Percentiles rank a stretch among this genome's conserved stretches.
These are phyloP conservation scores for Rousettus madagascariensis DNA, from an alignment of 2,797 vertebrate genomes.

Conservation along the genomic window DNA sequence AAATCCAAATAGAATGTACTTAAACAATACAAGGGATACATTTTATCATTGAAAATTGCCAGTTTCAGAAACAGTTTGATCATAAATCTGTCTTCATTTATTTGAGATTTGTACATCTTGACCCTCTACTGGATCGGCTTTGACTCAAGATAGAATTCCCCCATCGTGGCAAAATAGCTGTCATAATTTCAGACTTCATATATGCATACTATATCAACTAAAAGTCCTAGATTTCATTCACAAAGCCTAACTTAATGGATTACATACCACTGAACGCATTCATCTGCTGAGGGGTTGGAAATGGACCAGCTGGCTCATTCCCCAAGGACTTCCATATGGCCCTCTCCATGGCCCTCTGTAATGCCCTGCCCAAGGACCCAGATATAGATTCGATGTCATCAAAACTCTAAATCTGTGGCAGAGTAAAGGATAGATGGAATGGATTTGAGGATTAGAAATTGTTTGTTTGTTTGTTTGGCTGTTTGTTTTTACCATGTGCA, in stretches of 20 bases:
- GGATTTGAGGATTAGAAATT: background rate
- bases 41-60: background rate
- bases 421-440: background rate
- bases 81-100: background rate
- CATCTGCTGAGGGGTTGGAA: background rate
- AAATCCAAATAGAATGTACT: background rate
- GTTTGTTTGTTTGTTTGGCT: background rate
- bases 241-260: background rate
- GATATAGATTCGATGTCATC: background rate
- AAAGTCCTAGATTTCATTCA: background rate
- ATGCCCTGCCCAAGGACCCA: background rate
- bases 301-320: background rate
- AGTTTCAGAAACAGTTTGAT: background rate
- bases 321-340: background rate
- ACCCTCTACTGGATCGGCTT: background rate
- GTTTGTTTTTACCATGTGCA: background rate
- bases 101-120: background rate
- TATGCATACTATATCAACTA: background rate
- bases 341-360: too few species aligned
- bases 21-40: background rate
- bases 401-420: background rate
- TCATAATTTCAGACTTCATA: background rate
- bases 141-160: background rate
- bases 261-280: rapidly evolving
- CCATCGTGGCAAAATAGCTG: background rate